Evolutionary conservation across 2,888 invertebrate species (phyloP).

Genomic region (Drosophila nigritarsus): DNA sequence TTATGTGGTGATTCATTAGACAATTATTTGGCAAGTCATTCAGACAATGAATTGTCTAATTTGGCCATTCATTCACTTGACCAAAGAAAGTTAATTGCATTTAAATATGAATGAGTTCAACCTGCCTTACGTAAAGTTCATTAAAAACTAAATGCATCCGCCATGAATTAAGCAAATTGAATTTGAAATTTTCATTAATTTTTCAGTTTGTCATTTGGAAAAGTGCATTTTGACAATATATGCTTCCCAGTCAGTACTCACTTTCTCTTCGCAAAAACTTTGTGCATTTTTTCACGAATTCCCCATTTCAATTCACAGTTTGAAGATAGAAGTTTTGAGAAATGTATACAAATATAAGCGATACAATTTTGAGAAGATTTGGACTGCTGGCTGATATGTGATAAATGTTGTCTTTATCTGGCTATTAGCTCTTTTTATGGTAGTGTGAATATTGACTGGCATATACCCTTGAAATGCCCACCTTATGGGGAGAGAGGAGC

Average conservation of each 20-base stretch:
- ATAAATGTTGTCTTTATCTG: neutral
- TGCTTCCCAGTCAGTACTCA: neutral
- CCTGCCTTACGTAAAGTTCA: neutral
- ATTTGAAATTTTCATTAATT: neutral
- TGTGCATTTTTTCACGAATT: neutral
- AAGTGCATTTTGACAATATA: neutral
- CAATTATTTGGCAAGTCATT: slow-evolving; percentile 3
- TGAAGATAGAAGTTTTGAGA: neutral
- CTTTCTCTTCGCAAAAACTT: neutral
- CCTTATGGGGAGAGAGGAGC: neutral
- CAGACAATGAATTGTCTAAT: neutral
- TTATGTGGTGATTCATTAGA: neutral
- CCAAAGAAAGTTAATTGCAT: neutral
- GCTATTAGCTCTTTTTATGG: slow-evolving; percentile 1
- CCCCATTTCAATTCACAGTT: neutral
- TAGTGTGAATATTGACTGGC: slow-evolving; percentile 8
- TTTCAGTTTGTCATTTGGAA: neutral
- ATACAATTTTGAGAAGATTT: neutral
- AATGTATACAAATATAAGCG: too few relatives aligned
- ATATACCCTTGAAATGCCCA: slow-evolving; percentile 13
- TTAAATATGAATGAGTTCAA: slow-evolving; percentile 2
- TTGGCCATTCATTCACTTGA: slow-evolving; percentile 1
- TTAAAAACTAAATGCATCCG: slow-evolving; percentile 1
- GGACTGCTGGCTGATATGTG: neutral
- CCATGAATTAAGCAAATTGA: neutral